Conservation (phyloP, 2,113 vertebrate species). For the Calypte anna region DNA sequence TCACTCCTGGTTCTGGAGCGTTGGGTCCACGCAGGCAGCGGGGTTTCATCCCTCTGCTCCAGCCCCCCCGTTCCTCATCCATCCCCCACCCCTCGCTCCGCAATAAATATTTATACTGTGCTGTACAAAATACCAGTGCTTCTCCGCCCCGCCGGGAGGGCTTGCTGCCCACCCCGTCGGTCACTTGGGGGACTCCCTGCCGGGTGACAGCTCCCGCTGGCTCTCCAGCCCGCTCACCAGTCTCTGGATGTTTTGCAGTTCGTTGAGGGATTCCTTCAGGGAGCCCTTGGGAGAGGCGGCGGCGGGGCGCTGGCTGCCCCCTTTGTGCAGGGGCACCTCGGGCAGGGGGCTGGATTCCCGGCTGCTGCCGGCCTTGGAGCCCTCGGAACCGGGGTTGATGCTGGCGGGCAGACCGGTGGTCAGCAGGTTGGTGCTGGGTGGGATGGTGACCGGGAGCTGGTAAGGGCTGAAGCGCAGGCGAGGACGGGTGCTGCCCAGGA, state of each 20-base stretch:
- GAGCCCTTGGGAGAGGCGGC: slow-evolving; percentile 86
- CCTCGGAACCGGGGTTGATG: slow-evolving; percentile 83
- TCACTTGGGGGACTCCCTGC: slow-evolving; percentile 93
- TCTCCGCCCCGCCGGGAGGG: slow-evolving; percentile 72
- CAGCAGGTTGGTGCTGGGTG: slow-evolving; percentile 89
- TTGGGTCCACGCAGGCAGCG: fast-evolving
- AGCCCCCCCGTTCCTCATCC: neutral
- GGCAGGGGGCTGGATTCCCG: slow-evolving; percentile 89
- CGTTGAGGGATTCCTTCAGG: slow-evolving; percentile 93
- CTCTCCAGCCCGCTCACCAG: slow-evolving; percentile 96
- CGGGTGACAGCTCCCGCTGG: slow-evolving; percentile 87
- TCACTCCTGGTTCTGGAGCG: neutral
- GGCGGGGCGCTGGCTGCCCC: slow-evolving; percentile 70
- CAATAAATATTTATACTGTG: slow-evolving; percentile 88
- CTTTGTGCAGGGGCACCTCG: slow-evolving; percentile 87
- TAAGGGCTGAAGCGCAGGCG: slow-evolving; percentile 96
- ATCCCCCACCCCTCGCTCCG: slow-evolving; percentile 13
- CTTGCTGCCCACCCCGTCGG: slow-evolving; percentile 60
- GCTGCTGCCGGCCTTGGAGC: slow-evolving; percentile 87
- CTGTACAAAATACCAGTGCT: slow-evolving; percentile 85
- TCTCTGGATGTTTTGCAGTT: slow-evolving; percentile 98
- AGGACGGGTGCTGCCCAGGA: slow-evolving; percentile 88
- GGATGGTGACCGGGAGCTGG: slow-evolving; percentile 91
- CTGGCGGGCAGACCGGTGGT: slow-evolving; percentile 79
- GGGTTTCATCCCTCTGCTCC: neutral